These are phyloP conservation scores for Drosophila melanocephala DNA, from an alignment of 2,888 invertebrate genomes.

Conservation along the genomic window DNA sequence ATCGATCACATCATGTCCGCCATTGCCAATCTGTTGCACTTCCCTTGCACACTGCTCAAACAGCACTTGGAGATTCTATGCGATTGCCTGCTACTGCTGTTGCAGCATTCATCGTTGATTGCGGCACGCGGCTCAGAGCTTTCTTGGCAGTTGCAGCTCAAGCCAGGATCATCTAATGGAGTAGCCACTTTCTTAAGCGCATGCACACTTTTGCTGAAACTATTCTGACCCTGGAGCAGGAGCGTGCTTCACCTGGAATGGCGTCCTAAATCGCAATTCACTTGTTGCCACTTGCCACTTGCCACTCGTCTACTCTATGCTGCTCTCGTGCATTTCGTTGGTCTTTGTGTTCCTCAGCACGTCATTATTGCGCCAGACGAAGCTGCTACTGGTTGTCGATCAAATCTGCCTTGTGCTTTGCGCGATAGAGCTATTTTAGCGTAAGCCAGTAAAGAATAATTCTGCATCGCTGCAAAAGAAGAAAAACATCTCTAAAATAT, in stretches of 20 bases:
- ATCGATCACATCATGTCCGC: neutral
- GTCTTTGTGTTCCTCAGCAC: neutral
- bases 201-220: neutral
- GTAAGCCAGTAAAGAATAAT: too few species aligned
- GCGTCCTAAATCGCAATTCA: too few species aligned
- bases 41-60: too few species aligned
- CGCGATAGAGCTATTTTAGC: neutral
- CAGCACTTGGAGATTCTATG: neutral
- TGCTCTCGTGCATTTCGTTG: neutral
- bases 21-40: neutral
- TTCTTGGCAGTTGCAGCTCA: neutral
- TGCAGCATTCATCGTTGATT: neutral
- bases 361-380: neutral
- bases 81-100: neutral
- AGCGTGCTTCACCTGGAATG: neutral
- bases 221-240: neutral
- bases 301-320: neutral
- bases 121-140: neutral
- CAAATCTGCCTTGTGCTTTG: neutral
- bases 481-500: neutral
- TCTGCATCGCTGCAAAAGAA: neutral
- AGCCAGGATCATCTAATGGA: neutral
- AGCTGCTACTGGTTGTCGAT: neutral
- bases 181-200: neutral
- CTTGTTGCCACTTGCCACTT: neutral